Percentiles rank a stretch among this genome's conserved stretches.
Conservation (phyloP, 2,113 vertebrate species). For the Syrmaticus mikado region DNA sequence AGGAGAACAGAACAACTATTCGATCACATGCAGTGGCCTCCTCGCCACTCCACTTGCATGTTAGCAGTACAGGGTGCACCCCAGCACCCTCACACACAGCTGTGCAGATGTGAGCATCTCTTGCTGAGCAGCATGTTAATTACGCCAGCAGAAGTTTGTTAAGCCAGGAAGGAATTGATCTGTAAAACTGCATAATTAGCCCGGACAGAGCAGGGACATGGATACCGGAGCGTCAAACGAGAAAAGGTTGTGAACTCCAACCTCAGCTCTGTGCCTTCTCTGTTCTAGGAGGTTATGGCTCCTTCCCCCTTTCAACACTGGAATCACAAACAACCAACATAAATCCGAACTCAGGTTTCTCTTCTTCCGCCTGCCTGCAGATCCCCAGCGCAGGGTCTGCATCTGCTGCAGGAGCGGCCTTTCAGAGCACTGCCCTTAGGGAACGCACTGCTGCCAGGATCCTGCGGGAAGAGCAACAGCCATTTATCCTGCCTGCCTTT, state of each 20-base stretch:
- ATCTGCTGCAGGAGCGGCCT: not conserved
- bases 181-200: constrained; percentile 31
- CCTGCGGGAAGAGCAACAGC: not conserved
- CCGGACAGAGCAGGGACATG: constrained; percentile 1
- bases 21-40: not conserved
- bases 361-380: not conserved
- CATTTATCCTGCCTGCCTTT: not conserved
- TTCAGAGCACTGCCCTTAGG: not conserved
- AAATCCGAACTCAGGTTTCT: not conserved
- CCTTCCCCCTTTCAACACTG: accelerated
- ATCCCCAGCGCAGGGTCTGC: not conserved
- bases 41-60: not conserved
- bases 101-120: not conserved
- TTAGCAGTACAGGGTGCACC: not conserved
- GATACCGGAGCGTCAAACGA: not conserved
- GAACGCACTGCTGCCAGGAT: not conserved
- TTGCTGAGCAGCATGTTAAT: not conserved
- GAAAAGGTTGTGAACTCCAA: not conserved
- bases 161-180: constrained; percentile 45
- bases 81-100: not conserved
- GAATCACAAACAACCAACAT: not conserved
- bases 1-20: not conserved
- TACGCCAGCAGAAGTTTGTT: not conserved
- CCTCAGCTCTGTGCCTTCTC: not conserved
- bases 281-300: not conserved